phyloP scores from a whole-genome alignment of 2,888 invertebrate genomes.

The Empis stercorea region DNA sequence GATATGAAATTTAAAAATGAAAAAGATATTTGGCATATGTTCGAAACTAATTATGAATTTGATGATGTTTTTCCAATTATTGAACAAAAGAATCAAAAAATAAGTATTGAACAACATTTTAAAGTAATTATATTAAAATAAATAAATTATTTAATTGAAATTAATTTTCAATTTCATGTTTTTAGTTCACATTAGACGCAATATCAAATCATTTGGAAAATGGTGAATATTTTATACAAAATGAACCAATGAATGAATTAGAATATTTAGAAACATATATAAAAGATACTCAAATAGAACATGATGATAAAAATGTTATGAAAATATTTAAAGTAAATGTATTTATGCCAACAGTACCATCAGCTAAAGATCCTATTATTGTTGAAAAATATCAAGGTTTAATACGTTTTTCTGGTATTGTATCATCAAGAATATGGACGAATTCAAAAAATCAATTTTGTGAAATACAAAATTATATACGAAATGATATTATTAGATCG shows the following conservation, averaged over 20 bases:
- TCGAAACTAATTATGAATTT: conserved; percentile 64
- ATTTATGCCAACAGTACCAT: neutral
- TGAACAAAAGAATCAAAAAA: conserved; percentile 37
- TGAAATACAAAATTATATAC: conserved; percentile 60
- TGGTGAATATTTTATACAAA: conserved; percentile 62
- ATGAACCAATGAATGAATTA: conserved; percentile 49
- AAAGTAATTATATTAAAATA: conserved; percentile 21
- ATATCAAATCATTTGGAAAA: conserved; percentile 39
- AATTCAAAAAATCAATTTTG: conserved; percentile 60
- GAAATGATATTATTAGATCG: conserved; percentile 74
- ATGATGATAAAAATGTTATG: conserved; percentile 19
- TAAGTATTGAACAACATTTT: conserved; percentile 32
- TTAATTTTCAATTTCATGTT: neutral
- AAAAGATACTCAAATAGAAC: conserved; percentile 38
- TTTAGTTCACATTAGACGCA: conserved; percentile 38
- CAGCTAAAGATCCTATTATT: neutral
- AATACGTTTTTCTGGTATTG: conserved; percentile 28
- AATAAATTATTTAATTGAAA: conserved; percentile 14
- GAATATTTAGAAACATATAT: conserved; percentile 50
- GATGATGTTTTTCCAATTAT: conserved; percentile 61
- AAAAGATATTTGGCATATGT: conserved; percentile 57
- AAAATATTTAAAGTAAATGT: conserved; percentile 23
- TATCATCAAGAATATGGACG: conserved; percentile 53
- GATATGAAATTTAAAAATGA: conserved; percentile 67
- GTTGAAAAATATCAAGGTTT: conserved; percentile 10